Percentiles rank a stretch among this genome's conserved stretches.
Conservation (phyloP, 2,113 vertebrate species). For the Podarcis raffonei region DNA sequence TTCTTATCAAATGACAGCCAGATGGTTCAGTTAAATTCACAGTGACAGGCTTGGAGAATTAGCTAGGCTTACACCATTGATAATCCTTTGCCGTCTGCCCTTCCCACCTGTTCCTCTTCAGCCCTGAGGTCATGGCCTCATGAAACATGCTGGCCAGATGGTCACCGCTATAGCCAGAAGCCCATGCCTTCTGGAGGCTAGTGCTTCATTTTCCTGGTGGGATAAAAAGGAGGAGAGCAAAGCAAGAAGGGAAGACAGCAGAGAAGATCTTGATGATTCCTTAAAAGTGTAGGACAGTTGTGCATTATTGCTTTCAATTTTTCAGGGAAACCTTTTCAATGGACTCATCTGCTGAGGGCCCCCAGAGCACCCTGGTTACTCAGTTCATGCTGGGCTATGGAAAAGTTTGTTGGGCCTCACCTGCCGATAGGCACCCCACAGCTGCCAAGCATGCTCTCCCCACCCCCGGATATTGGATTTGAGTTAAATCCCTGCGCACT, state of each 20-base stretch:
- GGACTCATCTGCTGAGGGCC: background rate
- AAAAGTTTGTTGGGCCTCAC: background rate
- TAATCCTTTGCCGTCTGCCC: conserved; percentile 65
- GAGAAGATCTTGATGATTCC: background rate
- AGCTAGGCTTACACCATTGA: conserved; percentile 62
- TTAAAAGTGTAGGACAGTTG: background rate
- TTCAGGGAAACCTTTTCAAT: too few relatives aligned
- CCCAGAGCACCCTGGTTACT: background rate
- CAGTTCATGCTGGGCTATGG: too few relatives aligned
- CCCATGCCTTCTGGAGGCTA: conserved; percentile 6
- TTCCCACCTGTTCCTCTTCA: conserved; percentile 76
- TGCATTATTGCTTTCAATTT: too few relatives aligned
- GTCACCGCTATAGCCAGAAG: conserved; percentile 35
- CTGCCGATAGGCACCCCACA: background rate
- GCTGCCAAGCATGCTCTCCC: background rate
- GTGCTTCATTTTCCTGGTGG: conserved; percentile 16
- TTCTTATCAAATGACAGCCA: conserved; percentile 75
- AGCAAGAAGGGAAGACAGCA: too few relatives aligned
- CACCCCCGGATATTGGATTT: too few relatives aligned
- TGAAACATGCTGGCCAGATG: conserved; percentile 67
- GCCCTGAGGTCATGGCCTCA: conserved; percentile 62
- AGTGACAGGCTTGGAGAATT: conserved; percentile 67
- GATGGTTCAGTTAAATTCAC: conserved; percentile 76
- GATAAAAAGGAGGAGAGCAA: background rate
- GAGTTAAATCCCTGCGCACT: background rate